phyloP scores from a whole-genome alignment of 2,888 invertebrate species.

The Smittia aterrima region DNA sequence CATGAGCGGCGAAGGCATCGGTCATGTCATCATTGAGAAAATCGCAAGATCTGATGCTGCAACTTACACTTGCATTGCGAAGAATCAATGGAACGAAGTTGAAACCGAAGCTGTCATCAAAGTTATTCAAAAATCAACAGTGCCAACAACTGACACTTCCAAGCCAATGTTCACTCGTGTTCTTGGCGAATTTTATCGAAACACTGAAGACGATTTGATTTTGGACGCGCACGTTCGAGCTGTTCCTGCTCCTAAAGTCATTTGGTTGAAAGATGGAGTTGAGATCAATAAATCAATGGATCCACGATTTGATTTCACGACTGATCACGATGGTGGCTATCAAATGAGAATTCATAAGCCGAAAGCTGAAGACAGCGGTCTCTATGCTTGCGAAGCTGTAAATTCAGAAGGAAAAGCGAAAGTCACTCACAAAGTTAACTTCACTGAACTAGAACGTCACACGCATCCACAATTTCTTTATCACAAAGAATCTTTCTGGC shows the following conservation, averaged over 20 bases:
- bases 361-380: conserved; percentile 62
- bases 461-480: conserved; percentile 48
- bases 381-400: conserved; percentile 67
- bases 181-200: conserved; percentile 61
- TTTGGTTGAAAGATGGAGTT: conserved; percentile 51
- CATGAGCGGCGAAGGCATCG: conserved; percentile 62
- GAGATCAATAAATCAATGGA: conserved; percentile 45
- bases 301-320: conserved; percentile 50
- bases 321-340: conserved; percentile 55
- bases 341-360: conserved; percentile 59
- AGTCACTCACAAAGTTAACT: conserved; percentile 54
- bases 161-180: conserved; percentile 72
- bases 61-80: conserved; percentile 74
- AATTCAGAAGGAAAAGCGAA: conserved; percentile 64
- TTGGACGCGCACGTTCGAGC: conserved; percentile 57
- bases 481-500: conserved; percentile 32
- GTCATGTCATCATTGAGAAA: conserved; percentile 47
- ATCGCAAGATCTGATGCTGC: conserved; percentile 68
- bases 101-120: conserved; percentile 60
- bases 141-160: conserved; percentile 63
- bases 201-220: conserved; percentile 60
- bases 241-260: conserved; percentile 51
- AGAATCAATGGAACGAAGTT: conserved; percentile 69
- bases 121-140: conserved; percentile 43
- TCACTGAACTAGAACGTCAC: conserved; percentile 59